These are phyloP conservation scores for Scaptodrosophila lebanonensis DNA, from an alignment of 1,140 invertebrate species.

Conservation along the genomic window DNA sequence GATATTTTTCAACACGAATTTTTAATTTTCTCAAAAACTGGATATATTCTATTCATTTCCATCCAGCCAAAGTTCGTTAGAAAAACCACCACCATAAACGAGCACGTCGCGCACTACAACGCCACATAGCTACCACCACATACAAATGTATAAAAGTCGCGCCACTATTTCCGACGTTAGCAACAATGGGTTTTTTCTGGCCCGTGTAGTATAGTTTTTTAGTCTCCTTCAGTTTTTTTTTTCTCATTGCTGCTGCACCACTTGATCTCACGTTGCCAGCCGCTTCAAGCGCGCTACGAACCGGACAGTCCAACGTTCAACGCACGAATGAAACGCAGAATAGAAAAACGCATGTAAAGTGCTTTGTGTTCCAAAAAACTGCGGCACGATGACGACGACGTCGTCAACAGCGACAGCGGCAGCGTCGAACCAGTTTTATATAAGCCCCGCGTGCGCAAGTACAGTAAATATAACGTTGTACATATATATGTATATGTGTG, in stretches of 20 bases:
- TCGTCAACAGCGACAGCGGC: constrained; percentile 35
- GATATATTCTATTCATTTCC: constrained; percentile 26
- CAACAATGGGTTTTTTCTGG: constrained; percentile 46
- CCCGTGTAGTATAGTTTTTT: constrained; percentile 13
- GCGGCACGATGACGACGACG: constrained; percentile 9
- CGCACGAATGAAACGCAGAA: constrained; percentile 58
- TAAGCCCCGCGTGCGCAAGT: constrained; percentile 47
- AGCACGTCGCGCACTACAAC: constrained; percentile 1
- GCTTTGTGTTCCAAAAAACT: constrained; percentile 40
- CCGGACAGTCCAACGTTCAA: constrained; percentile 54
- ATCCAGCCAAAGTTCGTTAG: constrained; percentile 63
- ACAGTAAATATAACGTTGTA: constrained; percentile 51
- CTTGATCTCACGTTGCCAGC: constrained; percentile 29
- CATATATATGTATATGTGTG: constrained; percentile 1
- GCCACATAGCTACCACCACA: constrained; percentile 39
- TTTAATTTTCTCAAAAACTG: constrained; percentile 18
- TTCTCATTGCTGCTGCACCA: constrained; percentile 16
- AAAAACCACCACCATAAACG: constrained; percentile 46
- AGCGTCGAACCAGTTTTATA: constrained; percentile 53
- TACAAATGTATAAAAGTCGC: constrained; percentile 47
- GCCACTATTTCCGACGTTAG: constrained; percentile 70
- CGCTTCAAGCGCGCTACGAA: constrained; percentile 50
- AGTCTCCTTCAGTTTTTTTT: constrained; percentile 55
- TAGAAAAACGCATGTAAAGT: constrained; percentile 56
- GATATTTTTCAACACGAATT: constrained; percentile 9